Conservation (phyloP, 2,113 vertebrate species). For the Salvelinus sp. region DNA sequence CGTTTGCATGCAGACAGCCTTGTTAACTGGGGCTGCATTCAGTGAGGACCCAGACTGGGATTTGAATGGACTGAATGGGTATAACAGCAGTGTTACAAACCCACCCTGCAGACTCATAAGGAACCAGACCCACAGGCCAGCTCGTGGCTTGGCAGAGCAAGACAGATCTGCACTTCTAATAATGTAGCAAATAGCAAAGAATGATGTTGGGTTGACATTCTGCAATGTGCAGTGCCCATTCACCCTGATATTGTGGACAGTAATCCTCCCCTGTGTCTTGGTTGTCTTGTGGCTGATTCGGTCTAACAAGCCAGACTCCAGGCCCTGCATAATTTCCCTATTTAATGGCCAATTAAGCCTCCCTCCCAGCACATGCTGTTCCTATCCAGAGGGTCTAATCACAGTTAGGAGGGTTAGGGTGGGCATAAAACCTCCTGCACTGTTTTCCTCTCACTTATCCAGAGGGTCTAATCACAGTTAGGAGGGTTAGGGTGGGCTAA, state of each 20-base stretch:
- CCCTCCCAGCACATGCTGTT: neutral
- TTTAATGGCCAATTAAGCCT: slow-evolving; percentile 9
- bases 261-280: neutral
- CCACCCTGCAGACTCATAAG: neutral
- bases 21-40: slow-evolving; percentile 31
- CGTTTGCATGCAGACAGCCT: slow-evolving; percentile 32
- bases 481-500: no score
- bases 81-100: slow-evolving; percentile 30
- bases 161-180: no score
- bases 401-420: slow-evolving; percentile 13
- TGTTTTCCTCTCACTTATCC: slow-evolving; percentile 27
- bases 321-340: slow-evolving; percentile 2
- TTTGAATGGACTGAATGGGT: slow-evolving; percentile 35
- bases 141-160: neutral
- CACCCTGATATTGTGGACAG: neutral
- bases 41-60: slow-evolving; percentile 8
- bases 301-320: neutral
- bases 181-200: no score
- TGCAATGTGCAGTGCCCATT: neutral
- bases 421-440: slow-evolving; percentile 36
- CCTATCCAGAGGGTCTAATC: slow-evolving; percentile 34
- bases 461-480: no score
- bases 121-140: slow-evolving; percentile 21
- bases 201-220: no score
- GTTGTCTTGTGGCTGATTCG: neutral